Evolutionary conservation across 2,113 vertebrate species (phyloP).

Genomic region (Callithrix jacchus): DNA sequence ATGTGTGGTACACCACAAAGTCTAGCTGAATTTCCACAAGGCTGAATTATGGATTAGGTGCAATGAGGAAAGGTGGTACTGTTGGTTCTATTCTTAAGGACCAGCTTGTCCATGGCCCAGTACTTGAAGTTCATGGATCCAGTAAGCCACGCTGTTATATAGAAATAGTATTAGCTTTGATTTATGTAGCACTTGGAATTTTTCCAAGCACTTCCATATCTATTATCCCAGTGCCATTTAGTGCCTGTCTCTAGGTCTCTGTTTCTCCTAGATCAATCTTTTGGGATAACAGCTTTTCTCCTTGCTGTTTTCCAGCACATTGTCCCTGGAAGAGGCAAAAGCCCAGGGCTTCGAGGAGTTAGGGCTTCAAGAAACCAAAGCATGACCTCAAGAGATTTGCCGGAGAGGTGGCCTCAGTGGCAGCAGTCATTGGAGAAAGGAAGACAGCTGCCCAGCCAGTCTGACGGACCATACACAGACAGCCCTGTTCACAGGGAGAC

Average conservation of each 20-base stretch:
- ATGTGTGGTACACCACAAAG: background rate
- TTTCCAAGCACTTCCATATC: background rate
- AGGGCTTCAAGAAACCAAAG: background rate
- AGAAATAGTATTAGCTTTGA: constrained; percentile 49
- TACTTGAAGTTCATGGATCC: background rate
- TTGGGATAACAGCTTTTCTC: background rate
- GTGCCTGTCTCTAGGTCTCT: background rate
- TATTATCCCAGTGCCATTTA: background rate
- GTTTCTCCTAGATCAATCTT: background rate
- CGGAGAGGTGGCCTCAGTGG: background rate
- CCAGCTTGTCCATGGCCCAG: constrained; percentile 30
- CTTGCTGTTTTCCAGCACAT: background rate
- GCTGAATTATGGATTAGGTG: constrained; percentile 28
- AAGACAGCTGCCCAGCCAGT: background rate
- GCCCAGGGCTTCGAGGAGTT: background rate
- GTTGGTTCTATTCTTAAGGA: constrained; percentile 43
- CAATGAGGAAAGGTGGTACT: background rate
- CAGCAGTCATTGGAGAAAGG: background rate
- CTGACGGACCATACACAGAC: background rate
- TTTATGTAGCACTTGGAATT: constrained; percentile 11
- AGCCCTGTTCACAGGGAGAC: background rate
- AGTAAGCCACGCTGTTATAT: background rate
- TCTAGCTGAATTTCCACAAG: background rate
- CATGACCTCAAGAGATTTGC: background rate
- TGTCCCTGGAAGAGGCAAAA: background rate